A percentile compares a stretch with the other conserved stretches of the same genome.
These are phyloP conservation scores for Nebria brevicollis DNA, from an alignment of 2,888 invertebrate genomes.

Conservation along the genomic window DNA sequence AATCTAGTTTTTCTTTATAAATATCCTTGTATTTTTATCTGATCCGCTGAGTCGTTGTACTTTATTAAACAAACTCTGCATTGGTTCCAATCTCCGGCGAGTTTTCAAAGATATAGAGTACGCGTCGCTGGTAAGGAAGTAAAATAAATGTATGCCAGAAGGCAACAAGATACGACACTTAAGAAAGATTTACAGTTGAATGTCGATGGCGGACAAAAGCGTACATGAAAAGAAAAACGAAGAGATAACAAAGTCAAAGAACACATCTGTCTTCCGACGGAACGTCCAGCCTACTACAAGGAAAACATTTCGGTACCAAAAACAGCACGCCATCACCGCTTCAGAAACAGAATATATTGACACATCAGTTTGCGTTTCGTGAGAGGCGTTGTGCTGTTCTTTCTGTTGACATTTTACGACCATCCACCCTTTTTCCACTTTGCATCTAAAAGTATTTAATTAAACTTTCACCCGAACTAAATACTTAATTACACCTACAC, in stretches of 20 bases:
- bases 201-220: background rate
- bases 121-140: background rate
- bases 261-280: constrained; percentile 25
- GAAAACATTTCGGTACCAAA: too few species aligned
- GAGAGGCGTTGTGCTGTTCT: background rate
- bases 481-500: background rate
- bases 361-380: background rate
- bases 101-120: background rate
- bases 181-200: background rate
- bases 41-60: background rate
- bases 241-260: constrained; percentile 33
- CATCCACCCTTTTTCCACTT: background rate
- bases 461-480: background rate
- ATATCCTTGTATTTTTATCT: too few species aligned
- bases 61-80: background rate
- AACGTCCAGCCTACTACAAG: constrained; percentile 14
- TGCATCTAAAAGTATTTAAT: constrained; percentile 10
- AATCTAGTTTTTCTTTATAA: too few species aligned
- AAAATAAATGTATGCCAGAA: background rate
- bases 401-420: background rate
- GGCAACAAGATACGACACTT: constrained; percentile 1
- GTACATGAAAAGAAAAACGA: constrained; percentile 8
- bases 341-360: background rate
- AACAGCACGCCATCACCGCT: background rate
- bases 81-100: background rate